phyloP scores from a whole-genome alignment of 2,888 invertebrate genomes.

The Odontomyia ornata region DNA sequence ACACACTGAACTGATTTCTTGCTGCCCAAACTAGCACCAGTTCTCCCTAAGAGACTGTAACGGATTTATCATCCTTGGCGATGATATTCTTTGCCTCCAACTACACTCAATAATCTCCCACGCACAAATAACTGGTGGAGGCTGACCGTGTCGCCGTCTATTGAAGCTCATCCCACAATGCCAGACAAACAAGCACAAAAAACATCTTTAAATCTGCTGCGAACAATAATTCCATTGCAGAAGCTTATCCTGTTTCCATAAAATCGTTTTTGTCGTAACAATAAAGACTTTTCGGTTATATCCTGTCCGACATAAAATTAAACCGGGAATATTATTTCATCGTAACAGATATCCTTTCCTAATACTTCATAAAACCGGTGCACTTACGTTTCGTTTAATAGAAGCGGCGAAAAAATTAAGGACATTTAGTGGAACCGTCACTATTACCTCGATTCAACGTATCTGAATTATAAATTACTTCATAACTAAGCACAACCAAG shows the following conservation, averaged over 20 bases:
- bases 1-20: constrained; percentile 27
- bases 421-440: background rate
- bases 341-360: background rate
- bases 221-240: background rate
- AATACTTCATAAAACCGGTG: background rate
- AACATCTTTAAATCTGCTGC: background rate
- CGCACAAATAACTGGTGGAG: background rate
- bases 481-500: background rate
- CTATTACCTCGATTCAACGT: background rate
- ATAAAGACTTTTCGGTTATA: background rate
- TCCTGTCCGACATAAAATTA: background rate
- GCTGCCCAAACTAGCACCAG: background rate
- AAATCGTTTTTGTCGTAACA: background rate
- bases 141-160: constrained; percentile 1
- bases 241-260: background rate
- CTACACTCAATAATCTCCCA: background rate
- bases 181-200: background rate
- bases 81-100: background rate
- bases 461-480: background rate
- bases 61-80: constrained; percentile 2
- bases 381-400: background rate
- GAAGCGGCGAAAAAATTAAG: background rate
- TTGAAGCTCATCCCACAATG: constrained; percentile 1
- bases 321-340: background rate
- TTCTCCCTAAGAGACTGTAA: background rate